Evolutionary conservation across 1,140 invertebrate genomes (phyloP).

Genomic region (Mercenaria mercenaria): DNA sequence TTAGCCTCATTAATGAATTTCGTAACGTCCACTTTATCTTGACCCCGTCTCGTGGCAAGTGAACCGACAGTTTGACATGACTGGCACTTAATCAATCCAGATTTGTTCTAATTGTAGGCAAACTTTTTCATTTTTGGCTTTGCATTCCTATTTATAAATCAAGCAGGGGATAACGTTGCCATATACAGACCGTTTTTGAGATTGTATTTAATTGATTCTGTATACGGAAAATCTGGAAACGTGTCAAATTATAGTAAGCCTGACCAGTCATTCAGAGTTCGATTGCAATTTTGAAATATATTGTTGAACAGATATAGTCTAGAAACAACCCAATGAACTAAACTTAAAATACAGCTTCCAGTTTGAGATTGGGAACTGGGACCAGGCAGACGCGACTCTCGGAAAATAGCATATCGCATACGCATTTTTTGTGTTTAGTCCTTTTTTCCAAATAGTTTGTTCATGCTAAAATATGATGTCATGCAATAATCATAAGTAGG

Average conservation of each 20-base stretch:
- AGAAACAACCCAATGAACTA: too few relatives aligned
- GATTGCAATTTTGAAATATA: too few relatives aligned
- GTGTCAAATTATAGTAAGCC: not conserved
- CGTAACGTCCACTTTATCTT: slow-evolving; percentile 29
- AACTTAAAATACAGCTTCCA: too few relatives aligned
- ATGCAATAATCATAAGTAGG: too few relatives aligned
- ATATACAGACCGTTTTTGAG: not conserved
- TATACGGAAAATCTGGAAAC: not conserved
- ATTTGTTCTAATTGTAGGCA: not conserved
- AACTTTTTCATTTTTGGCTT: not conserved
- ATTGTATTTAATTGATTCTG: not conserved
- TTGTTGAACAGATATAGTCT: too few relatives aligned
- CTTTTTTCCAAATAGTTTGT: too few relatives aligned
- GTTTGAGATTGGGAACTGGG: too few relatives aligned
- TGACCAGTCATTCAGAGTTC: not conserved
- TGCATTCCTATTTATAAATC: not conserved
- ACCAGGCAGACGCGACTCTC: too few relatives aligned
- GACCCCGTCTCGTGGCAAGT: slow-evolving; percentile 14
- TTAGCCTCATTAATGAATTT: slow-evolving; percentile 19
- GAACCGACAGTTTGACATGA: not conserved
- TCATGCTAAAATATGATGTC: too few relatives aligned
- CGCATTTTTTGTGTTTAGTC: too few relatives aligned
- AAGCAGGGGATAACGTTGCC: not conserved
- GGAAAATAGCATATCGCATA: too few relatives aligned
- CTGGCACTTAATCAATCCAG: not conserved